Base-by-base conservation (phyloP, 2,113 vertebrate genomes). In the Pelvicachromis taeniatus region DNA sequence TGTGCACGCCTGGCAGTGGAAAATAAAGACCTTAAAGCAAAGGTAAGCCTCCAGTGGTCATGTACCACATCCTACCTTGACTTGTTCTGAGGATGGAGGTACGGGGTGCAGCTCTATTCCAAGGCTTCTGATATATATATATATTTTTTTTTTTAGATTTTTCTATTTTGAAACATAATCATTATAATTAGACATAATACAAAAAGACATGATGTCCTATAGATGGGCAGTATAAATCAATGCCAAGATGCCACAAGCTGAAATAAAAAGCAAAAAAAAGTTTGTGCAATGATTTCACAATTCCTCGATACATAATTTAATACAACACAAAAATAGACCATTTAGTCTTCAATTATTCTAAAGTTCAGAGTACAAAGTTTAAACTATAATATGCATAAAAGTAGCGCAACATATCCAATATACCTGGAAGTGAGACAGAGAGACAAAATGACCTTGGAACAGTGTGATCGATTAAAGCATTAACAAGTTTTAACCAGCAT, bases 1-100 rank as follows among this genome's bases (percentile, higher is more conserved):
- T 98, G 97, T 17, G 96, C 97, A 85, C 94, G 95, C 77, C 94
- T 98, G 83, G 23, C 93, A 87, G 98, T 98, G 93, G 98, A 99
- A 94, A 99, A 99, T 91, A 96, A 96, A 93, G 97, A 97, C 23
- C 97, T 99, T 87, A 97, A 96, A 95, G 89, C 93, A 68, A 97
- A 95, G 97, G 99, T 99, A 40, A 38, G 33, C 23, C 38, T 54
- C 26, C 21, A 1, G 19, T 42, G 13, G n/a, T n/a, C n/a, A n/a
- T n/a, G n/a, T n/a, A n/a, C n/a, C n/a, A n/a, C n/a, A n/a, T n/a
- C n/a, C n/a, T n/a, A n/a, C n/a, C n/a, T n/a, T n/a, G n/a, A n/a
- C n/a, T n/a, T n/a, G n/a, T n/a, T n/a, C n/a, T n/a, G n/a, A n/a
- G n/a, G n/a, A n/a, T n/a, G n/a, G n/a, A n/a, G n/a, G n/a, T n/a